Percentiles rank a stretch among this genome's conserved stretches.
Conservation (phyloP, 2,888 invertebrate species). For the Liopterus haemorrhoidalis region DNA sequence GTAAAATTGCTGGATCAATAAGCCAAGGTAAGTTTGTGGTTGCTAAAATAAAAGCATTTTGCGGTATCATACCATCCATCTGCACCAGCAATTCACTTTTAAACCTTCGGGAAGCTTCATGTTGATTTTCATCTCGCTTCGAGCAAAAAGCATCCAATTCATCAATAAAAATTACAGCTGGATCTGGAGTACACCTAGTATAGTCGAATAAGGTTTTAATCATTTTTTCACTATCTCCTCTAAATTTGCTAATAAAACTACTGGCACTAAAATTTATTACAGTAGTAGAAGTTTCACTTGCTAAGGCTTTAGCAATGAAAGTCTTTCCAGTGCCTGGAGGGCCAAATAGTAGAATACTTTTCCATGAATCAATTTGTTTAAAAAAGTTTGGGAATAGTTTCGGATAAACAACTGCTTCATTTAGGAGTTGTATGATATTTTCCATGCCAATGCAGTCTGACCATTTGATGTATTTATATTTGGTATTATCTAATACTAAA, state of each 20-base stretch:
- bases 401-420: conserved; percentile 83
- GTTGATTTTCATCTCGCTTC: conserved; percentile 61
- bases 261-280: conserved; percentile 91
- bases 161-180: conserved; percentile 92
- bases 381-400: conserved; percentile 68
- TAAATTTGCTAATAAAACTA: conserved; percentile 89
- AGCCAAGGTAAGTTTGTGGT: conserved; percentile 94
- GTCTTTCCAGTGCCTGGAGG: conserved; percentile 83
- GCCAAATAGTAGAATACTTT: conserved; percentile 65
- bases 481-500: conserved; percentile 57
- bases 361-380: conserved; percentile 69
- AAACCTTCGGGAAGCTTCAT: conserved; percentile 81
- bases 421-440: conserved; percentile 67
- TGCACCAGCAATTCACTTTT: conserved; percentile 84
- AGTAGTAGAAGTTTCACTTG: conserved; percentile 68
- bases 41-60: conserved; percentile 66
- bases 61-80: conserved; percentile 69
- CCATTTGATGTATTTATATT: conserved; percentile 68
- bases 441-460: conserved; percentile 72
- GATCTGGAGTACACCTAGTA: conserved; percentile 78
- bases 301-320: conserved; percentile 80
- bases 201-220: conserved; percentile 82
- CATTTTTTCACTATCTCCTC: conserved; percentile 92
- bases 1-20: conserved; percentile 78
- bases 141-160: conserved; percentile 84